phyloP scores from a whole-genome alignment of 2,888 invertebrate species.

The Copidosoma aretas region DNA sequence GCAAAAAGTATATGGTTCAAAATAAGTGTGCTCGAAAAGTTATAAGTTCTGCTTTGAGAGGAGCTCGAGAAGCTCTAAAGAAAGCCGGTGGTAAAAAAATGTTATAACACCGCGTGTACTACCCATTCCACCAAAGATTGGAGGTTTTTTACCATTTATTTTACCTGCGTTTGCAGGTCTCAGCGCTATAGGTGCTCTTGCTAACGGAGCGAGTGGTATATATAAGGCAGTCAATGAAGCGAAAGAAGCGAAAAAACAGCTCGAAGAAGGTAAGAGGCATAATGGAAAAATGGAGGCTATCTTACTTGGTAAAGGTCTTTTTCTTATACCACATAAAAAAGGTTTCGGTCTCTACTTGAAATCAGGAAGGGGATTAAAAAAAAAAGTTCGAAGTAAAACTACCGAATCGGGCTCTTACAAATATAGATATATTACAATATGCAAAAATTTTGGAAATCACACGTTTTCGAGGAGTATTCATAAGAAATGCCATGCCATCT shows the following conservation, averaged over 20 bases:
- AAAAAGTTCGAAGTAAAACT: no score
- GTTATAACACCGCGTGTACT: conserved; percentile 10
- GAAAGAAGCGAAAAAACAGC: background rate
- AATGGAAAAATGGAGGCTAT: background rate
- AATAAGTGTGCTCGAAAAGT: background rate
- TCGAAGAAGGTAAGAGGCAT: background rate
- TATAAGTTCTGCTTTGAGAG: no score
- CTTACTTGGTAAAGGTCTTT: background rate
- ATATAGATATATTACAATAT: no score
- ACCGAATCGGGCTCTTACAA: no score
- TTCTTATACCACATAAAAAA: background rate
- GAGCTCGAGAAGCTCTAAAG: conserved; percentile 8
- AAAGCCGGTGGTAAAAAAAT: conserved; percentile 34
- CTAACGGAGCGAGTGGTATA: background rate
- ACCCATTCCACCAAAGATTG: background rate
- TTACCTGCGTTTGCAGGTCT: no score
- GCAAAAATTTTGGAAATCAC: no score
- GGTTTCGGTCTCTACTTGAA: background rate
- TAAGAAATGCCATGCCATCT: no score
- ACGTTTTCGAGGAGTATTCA: no score
- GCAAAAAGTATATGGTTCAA: background rate
- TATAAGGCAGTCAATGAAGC: background rate
- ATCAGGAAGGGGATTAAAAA: background rate
- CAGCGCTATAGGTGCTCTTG: background rate
- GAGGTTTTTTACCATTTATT: background rate